Conservation (phyloP, 92 coral and sea anemone genomes). For the Heteractis magnifica region DNA sequence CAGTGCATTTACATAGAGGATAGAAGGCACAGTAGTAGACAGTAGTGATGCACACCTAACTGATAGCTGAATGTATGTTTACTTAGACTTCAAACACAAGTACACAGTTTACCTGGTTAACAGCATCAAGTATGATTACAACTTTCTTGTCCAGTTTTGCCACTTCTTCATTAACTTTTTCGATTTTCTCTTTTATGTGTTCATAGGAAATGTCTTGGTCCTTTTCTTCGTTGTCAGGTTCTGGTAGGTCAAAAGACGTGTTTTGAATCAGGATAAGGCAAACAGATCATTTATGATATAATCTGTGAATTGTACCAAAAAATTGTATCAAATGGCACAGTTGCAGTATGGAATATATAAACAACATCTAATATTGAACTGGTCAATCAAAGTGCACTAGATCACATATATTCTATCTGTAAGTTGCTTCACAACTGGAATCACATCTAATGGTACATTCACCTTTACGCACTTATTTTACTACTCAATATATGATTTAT, state of each 20-base stretch:
- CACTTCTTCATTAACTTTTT: constrained; percentile 39
- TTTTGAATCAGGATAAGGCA: neutral
- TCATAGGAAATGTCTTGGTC: constrained; percentile 42
- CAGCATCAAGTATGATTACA: constrained; percentile 67
- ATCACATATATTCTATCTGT: no score
- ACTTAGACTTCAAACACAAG: neutral
- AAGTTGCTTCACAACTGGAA: no score
- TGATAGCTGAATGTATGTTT: no score
- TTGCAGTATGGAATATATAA: no score
- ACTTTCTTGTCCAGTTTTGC: constrained; percentile 50
- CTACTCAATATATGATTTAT: no score
- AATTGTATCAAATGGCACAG: no score
- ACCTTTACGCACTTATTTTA: neutral
- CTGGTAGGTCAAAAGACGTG: neutral
- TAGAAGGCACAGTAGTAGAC: no score
- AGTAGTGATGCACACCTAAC: no score
- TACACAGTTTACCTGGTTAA: constrained; percentile 55
- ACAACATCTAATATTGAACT: no score
- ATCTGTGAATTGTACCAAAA: no score
- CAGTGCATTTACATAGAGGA: no score
- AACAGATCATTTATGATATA: neutral
- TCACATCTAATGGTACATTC: neutral
- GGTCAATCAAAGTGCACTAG: no score
- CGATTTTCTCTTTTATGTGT: constrained; percentile 32
- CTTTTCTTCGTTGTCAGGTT: constrained; percentile 12